Conservation (phyloP, 2,797 vertebrate species). For the Chanos chanos region DNA sequence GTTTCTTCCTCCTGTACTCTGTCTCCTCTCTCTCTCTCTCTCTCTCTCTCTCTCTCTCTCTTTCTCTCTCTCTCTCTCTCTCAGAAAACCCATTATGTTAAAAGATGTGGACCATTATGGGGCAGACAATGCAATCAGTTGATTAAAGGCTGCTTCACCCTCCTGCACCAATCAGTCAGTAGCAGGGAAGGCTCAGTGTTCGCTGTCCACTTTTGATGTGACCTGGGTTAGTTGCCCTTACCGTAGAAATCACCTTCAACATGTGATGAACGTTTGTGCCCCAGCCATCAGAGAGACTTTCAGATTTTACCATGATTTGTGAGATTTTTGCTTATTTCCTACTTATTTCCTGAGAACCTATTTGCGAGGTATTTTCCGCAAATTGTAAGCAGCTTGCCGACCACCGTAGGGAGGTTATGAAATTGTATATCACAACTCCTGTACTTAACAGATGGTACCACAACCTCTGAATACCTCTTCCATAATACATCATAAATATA, state of each 20-base stretch:
- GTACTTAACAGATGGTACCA: no score
- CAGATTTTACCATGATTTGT: no score
- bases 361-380: no score
- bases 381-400: no score
- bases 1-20: constrained; percentile 16
- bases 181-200: constrained; percentile 3
- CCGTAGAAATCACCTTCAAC: constrained; percentile 8
- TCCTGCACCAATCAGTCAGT: constrained; percentile 41
- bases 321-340: no score
- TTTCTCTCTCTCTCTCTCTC: not conserved
- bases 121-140: constrained; percentile 52
- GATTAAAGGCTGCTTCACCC: constrained; percentile 48
- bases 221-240: not conserved
- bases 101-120: constrained; percentile 49
- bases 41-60: constrained; percentile 11
- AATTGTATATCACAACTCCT: no score
- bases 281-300: no score
- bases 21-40: not conserved
- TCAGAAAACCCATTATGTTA: constrained; percentile 46
- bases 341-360: no score
- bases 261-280: no score
- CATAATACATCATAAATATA: no score
- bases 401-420: no score
- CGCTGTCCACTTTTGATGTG: constrained; percentile 13
- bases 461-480: no score